Base-by-base conservation (phyloP, 92 coral and sea anemone genomes). In the Paramuricea clavata region DNA sequence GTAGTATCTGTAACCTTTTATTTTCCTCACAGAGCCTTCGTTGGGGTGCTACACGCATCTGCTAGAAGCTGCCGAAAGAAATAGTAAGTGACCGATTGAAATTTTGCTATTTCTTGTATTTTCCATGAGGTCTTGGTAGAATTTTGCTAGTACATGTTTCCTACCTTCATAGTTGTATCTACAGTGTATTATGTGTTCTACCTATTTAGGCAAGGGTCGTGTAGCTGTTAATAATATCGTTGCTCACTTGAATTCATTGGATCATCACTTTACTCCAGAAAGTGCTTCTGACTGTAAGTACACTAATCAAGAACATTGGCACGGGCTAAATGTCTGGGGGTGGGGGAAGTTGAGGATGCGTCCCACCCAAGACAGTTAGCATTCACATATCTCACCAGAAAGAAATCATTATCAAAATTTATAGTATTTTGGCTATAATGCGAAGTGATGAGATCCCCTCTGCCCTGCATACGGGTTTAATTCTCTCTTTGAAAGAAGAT, bases 51-150 rank as follows among this genome's bases (percentile, higher is more conserved):
- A 79, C 67, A 56, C 73, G 1, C 36, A 79, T 27, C 72, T 79
- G 12, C 67, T 79, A 8, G 72, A 79, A 79, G 84, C 84, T 35
- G 84, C 84, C 15, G 84, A 79, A 13, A 59, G 57, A 60, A 21
- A 57, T 49, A 15, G 84, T 79, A 60, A 79, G 82, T 49, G 2
- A 6, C 54, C 2, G 13, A 47, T 33, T 47, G 21, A 16, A 56
- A 56, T 56, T 56, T 5, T 3, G 23, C 23, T 4, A 39, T 39
- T 4, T 39, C 10, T 10, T 39, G 44, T 39, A 10, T 39, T 39
- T 39, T 10, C 10, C 5, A 39, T 10, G n/a, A n/a, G 44, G 44
- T 39, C 44, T 39, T 39, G 5, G 44, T n/a, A n/a, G n/a, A n/a
- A 10, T 39, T 39, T 39, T 4, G 4, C 44, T 4, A 39, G 10